These are phyloP conservation scores for Bacillus rossius DNA, from an alignment of 1,140 invertebrate genomes.

Conservation along the genomic window DNA sequence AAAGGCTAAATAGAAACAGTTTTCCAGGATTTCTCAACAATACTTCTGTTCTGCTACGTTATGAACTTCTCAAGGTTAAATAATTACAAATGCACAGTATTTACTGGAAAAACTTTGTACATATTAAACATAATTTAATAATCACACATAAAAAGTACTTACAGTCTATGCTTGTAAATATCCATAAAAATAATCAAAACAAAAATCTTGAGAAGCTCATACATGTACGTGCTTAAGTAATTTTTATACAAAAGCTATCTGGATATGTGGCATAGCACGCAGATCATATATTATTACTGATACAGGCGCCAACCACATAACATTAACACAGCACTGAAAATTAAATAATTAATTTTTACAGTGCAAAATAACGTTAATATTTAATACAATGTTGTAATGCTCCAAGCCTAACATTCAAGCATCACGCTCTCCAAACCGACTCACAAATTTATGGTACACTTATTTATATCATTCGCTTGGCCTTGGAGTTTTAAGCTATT, in stretches of 20 bases:
- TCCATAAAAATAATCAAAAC: neutral
- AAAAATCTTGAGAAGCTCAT: slow-evolving; percentile 18
- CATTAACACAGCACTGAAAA: slow-evolving; percentile 19
- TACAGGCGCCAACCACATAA: slow-evolving; percentile 1
- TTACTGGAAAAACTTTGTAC: neutral
- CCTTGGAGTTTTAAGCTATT: slow-evolving; percentile 6
- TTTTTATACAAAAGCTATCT: slow-evolving; percentile 22
- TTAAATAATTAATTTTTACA: slow-evolving; percentile 10
- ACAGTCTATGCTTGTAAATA: neutral
- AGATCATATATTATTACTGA: neutral
- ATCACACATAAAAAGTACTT: neutral
- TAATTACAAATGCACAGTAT: neutral
- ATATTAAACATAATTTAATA: neutral
- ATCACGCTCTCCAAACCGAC: neutral
- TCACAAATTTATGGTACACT: neutral
- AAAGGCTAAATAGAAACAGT: neutral
- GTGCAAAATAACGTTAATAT: slow-evolving; percentile 17
- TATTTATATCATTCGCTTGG: neutral
- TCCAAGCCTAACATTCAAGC: neutral
- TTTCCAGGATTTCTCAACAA: slow-evolving; percentile 18
- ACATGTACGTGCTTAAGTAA: slow-evolving; percentile 12
- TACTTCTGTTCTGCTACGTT: slow-evolving; percentile 8
- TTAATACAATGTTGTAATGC: slow-evolving; percentile 10
- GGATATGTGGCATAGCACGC: neutral
- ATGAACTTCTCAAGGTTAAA: slow-evolving; percentile 18